A percentile compares a stretch with the other conserved stretches of the same genome.
phyloP scores from a whole-genome alignment of 2,113 vertebrate genomes.

The Paramisgurnus dabryanus region DNA sequence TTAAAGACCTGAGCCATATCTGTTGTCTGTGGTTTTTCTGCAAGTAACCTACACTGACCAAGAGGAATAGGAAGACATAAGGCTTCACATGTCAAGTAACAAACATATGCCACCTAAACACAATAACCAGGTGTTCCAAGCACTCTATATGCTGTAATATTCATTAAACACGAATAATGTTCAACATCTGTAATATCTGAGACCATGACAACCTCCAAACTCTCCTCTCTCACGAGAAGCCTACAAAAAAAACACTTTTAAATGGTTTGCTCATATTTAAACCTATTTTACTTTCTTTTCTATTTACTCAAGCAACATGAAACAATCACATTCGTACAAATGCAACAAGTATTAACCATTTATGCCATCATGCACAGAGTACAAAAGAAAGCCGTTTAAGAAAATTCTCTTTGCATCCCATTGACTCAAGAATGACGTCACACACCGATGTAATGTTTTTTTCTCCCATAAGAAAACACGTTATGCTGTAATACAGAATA shows the following conservation, averaged over 20 bases:
- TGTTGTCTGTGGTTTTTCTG: background rate
- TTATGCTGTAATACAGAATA: background rate
- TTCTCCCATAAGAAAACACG: background rate
- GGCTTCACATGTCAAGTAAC: no score
- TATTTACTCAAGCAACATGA: no score
- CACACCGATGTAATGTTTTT: background rate
- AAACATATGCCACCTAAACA: background rate
- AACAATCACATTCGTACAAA: no score
- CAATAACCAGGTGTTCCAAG: background rate
- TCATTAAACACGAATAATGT: background rate
- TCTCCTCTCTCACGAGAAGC: background rate
- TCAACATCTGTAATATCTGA: background rate
- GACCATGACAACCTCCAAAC: background rate
- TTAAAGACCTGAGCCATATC: background rate
- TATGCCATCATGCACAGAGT: no score
- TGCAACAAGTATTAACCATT: no score
- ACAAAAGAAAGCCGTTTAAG: background rate
- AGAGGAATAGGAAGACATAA: no score
- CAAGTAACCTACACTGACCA: no score
- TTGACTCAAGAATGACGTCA: slow-evolving; percentile 1
- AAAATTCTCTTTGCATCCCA: background rate
- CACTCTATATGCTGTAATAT: background rate
- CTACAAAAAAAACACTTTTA: background rate
- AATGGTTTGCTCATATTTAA: background rate
- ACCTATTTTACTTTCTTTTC: no score